Evolutionary conservation across 2,797 vertebrate genomes (phyloP), one percentile per base, ranked within the genome.

Genomic region (Ptychobarbus kaznakovi): DNA sequence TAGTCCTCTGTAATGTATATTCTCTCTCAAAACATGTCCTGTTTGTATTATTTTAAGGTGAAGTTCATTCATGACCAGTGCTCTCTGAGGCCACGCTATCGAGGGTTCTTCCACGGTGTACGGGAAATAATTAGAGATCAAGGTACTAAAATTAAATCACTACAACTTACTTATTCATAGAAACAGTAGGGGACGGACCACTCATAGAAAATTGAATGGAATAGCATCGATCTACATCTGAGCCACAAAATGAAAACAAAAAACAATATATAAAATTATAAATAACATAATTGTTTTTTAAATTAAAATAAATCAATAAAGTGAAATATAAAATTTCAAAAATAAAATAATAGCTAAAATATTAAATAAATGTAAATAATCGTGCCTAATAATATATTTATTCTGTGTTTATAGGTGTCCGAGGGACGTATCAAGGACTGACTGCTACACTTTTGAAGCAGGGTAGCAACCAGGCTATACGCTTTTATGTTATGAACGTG

Each of bases 31-130:
- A 28, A 74, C 4, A 9, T 63, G 12, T 66, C 7, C 12, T 70
- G 3, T 69, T 16, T 32, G 16, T 65, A 32, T 51, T 80, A 44
- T 79, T 32, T 61, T 32, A 89, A 97, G 96, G 96, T 96, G 76
- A 97, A 96, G 93, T 86, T 97, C 90, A 96, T 97, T 90, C 95
- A 96, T 53, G 96, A 96, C 92, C 96, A 96, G 92, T 95, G 95
- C 82, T 96, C 96, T 32, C 92, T 95, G 68, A 91, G 91, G 51
- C 96, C 96, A 78, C 94, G 95, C 9, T 96, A 96, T 91, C 89
- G 94, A 90, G 96, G 96, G 44, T 96, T 96, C 91, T 96, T 95
- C 88, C 96, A 96, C 11, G 95, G 96, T 8, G 93, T 96, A 69
- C 93, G 95, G 35, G 95, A 96, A 93, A 97, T 96, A 49, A 93